Base-by-base conservation (phyloP, 1,140 invertebrate genomes). In the Atopsyche davidsoni region DNA sequence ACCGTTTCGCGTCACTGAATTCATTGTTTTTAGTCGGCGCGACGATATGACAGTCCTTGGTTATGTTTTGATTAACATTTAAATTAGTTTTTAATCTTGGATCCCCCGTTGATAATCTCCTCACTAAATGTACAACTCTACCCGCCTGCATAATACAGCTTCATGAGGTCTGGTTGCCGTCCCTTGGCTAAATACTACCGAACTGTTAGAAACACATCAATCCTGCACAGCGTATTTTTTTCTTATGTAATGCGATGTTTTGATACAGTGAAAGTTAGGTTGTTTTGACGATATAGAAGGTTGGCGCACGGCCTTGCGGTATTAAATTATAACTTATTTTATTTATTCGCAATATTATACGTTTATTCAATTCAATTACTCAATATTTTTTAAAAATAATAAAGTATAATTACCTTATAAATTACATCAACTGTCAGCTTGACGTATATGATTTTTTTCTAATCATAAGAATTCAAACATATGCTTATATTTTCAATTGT, bases 11-110 rank as follows among this genome's bases (percentile, higher is more conserved):
- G 6, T 47, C 36, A 47, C 31, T 34, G 18, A 53, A 45, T 13
- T 53, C 51, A 46, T 34, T 39, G 36, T 40, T 40, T 47, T 34
- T 41, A 53, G 28, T 46, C 28, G 34, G 31, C 13, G 35, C 34
- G 17, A 25, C 22, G 14, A 21, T 40, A 17, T 46, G 51, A 35
- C 51, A 46, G 24, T 53, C 51, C 21, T 52, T 53, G 51, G 51
- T 42, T 46, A 46, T 46, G 44, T 47, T 53, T 34, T 53, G 43
- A 47, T 42, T 46, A 10, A 46, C n/a, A 36, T 51, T 51, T 38
- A 51, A 24, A 50, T 34, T 43, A 17, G 23, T 35, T 53, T 53
- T 53, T 16, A 46, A 17, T 14, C 35, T 22, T 40, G 35, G 19
- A 34, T 53, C 49, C 22, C 49, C 49, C 10, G 40, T 47, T 17